These are phyloP conservation scores for Naso thynnoides DNA, from an alignment of 2,797 vertebrate species.

Conservation along the genomic window DNA sequence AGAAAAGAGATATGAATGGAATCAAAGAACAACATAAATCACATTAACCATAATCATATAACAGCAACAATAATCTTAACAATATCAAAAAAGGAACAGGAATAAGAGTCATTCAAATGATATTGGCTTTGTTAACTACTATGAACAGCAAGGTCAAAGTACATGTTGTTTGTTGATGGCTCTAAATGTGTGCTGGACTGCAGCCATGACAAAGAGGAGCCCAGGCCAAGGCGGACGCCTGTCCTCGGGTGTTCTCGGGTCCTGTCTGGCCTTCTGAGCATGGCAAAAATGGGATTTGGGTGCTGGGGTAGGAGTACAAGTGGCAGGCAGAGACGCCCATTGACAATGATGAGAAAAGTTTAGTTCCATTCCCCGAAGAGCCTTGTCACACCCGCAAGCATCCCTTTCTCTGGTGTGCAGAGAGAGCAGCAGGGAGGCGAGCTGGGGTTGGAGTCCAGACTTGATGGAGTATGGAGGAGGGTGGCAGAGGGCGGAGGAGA, in stretches of 20 bases:
- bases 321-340: slow-evolving; percentile 30
- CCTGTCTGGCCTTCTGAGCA: slow-evolving; percentile 51
- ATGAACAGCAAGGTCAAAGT: slow-evolving; percentile 84
- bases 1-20: slow-evolving; percentile 82
- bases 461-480: slow-evolving; percentile 64
- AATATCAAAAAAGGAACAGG: slow-evolving; percentile 83
- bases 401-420: slow-evolving; percentile 51
- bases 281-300: slow-evolving; percentile 39
- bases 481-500: slow-evolving; percentile 48
- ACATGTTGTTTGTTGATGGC: slow-evolving; percentile 74
- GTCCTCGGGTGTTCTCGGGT: slow-evolving; percentile 43
- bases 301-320: slow-evolving; percentile 35
- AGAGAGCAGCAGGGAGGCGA: slow-evolving; percentile 42
- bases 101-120: slow-evolving; percentile 78
- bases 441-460: slow-evolving; percentile 62
- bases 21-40: slow-evolving; percentile 82
- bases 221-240: slow-evolving; percentile 42
- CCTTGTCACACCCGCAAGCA: slow-evolving; percentile 36
- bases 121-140: slow-evolving; percentile 83
- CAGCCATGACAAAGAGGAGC: slow-evolving; percentile 63
- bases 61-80: slow-evolving; percentile 84
- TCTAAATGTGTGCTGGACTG: slow-evolving; percentile 73
- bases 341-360: slow-evolving; percentile 52
- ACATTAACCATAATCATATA: slow-evolving; percentile 83
- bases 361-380: slow-evolving; percentile 45